phyloP scores from a whole-genome alignment of 1,140 invertebrate genomes.

The Tetragonula clypearis region DNA sequence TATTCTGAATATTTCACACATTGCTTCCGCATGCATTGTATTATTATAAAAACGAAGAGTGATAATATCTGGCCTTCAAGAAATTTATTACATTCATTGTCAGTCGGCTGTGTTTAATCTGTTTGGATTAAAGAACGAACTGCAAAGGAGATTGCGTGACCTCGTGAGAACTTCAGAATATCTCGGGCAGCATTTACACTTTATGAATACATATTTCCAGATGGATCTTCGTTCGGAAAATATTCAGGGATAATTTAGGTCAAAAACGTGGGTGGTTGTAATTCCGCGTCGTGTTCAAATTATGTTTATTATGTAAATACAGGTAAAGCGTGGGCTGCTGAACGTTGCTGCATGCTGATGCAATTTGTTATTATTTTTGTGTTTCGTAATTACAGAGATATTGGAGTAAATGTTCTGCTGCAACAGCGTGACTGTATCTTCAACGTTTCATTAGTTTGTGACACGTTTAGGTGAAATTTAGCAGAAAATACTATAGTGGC shows the following conservation, averaged over 20 bases:
- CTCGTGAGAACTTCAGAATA: neutral
- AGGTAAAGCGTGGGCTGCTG: too few relatives aligned
- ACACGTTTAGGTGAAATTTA: too few relatives aligned
- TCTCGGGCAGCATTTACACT: neutral
- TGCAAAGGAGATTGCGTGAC: neutral
- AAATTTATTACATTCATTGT: too few relatives aligned
- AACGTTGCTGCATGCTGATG: neutral
- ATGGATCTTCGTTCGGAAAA: neutral
- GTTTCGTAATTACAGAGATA: neutral
- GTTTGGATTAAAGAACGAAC: neutral
- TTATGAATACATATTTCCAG: neutral
- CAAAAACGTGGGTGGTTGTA: neutral
- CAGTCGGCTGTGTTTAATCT: neutral
- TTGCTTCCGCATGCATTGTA: too few relatives aligned
- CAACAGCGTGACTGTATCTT: neutral
- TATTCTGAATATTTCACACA: too few relatives aligned
- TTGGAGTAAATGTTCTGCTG: neutral
- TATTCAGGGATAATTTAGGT: neutral
- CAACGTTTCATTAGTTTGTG: neutral
- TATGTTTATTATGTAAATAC: neutral
- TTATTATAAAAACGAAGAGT: too few relatives aligned
- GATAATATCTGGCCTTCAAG: too few relatives aligned
- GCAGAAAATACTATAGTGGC: too few relatives aligned
- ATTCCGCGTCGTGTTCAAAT: neutral
- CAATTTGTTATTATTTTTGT: neutral